Evolutionary conservation across 1,140 invertebrate genomes (phyloP), one percentile per base, ranked within the genome.

Genomic region (Zelostemma sp.): DNA sequence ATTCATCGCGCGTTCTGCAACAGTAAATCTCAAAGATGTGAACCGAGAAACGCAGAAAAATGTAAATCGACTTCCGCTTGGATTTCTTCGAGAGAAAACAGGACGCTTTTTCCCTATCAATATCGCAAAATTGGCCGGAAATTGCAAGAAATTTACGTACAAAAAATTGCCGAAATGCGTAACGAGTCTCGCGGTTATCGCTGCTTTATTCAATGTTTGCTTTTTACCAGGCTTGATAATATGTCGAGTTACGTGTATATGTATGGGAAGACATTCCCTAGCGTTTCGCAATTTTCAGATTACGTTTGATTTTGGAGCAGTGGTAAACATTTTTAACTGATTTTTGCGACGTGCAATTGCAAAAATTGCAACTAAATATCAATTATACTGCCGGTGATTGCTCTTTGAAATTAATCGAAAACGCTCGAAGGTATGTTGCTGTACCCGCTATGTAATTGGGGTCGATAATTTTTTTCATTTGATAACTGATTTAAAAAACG

Each of bases 141-240:
- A 35, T 35, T 9, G 33, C 6, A 28, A 28, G 25, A 28, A 3
- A 28, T 3, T 28, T 28, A 28, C 3, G 25, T 28, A 2, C 33
- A 35, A 19, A 46, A 17, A 46, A 46, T 46, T 12, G 43, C 43
- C 43, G 17, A 46, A 46, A 8, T 17, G 9, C 8, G 8, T 46
- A 18, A 19, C 43, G 18, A 19, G 17, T 15, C 17, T 19, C 16
- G 56, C 56, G 49, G 64, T 74, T 74, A 76, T 76, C 74, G 43
- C 59, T 41, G 56, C 53, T 35, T 62, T 56, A 58, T 73, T 56
- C 61, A 60, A 62, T 70, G 73, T 72, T 72, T 72, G 64, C 70
- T 50, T 68, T 72, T 77, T 77, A 76, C 46, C 55, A 69, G 16
- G 54, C 49, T 45, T 59, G 72, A 77, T 77, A 74, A 75, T 75